These are phyloP conservation scores for Catostomus latipinnis DNA, from an alignment of 2,797 vertebrate genomes.

Conservation along the genomic window DNA sequence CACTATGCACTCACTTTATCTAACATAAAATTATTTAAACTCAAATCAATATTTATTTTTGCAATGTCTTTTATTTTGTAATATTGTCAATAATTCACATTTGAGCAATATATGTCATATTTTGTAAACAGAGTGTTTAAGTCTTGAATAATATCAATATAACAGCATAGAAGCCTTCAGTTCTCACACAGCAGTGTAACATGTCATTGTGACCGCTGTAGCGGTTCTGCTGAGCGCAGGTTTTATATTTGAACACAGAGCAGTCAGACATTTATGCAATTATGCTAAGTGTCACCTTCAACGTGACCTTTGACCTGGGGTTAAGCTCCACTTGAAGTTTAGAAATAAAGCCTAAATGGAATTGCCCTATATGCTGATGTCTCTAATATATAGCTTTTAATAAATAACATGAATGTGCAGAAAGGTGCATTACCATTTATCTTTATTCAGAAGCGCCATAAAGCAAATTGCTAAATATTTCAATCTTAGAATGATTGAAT, in stretches of 20 bases:
- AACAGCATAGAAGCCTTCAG: too few species aligned
- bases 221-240: constrained; percentile 68
- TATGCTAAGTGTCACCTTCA: constrained; percentile 85
- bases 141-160: too few species aligned
- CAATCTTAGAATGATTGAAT: neutral
- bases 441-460: constrained; percentile 69
- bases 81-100: too few species aligned
- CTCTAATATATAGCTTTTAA: constrained; percentile 83
- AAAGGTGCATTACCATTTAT: constrained; percentile 73
- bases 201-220: constrained; percentile 73
- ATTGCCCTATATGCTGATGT: constrained; percentile 72
- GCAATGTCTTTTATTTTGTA: too few species aligned
- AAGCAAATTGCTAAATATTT: neutral
- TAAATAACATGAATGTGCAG: constrained; percentile 79
- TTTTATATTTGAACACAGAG: constrained; percentile 80
- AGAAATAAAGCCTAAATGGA: constrained; percentile 84
- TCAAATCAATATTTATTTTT: too few species aligned
- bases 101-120: too few species aligned
- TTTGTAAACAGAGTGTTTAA: constrained; percentile 3
- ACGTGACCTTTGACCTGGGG: constrained; percentile 78
- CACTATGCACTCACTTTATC: too few species aligned
- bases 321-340: constrained; percentile 82
- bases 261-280: constrained; percentile 85
- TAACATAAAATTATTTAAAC: too few species aligned
- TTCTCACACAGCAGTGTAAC: constrained; percentile 8